phyloP scores from a whole-genome alignment of 2,797 vertebrate species.

The Protosalanx chinensis region DNA sequence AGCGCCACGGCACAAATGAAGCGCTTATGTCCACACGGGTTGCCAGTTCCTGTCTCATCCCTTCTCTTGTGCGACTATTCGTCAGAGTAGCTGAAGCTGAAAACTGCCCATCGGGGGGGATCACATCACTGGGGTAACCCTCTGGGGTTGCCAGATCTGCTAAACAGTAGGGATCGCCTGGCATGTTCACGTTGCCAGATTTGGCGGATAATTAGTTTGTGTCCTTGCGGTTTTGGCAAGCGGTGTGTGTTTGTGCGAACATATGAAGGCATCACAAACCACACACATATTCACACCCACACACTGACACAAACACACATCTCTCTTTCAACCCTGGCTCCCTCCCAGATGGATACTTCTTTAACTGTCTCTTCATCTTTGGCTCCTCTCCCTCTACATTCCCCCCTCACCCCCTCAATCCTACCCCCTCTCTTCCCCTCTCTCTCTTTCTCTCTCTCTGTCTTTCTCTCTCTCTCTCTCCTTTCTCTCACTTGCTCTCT shows the following conservation, averaged over 20 bases:
- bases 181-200: background rate
- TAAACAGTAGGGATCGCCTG: no score
- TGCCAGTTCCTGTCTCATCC: background rate
- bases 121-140: constrained; percentile 1
- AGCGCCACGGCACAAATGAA: background rate
- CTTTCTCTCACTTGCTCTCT: background rate
- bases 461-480: background rate
- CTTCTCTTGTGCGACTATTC: background rate
- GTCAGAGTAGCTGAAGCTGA: background rate
- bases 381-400: background rate
- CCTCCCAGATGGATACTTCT: background rate
- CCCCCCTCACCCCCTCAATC: background rate
- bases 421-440: background rate
- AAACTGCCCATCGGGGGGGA: background rate
- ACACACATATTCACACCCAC: background rate
- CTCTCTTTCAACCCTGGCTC: background rate
- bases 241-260: background rate
- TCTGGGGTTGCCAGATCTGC: background rate
- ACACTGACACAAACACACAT: background rate
- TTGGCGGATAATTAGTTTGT: background rate
- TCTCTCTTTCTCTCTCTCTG: background rate
- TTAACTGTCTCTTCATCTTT: background rate
- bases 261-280: background rate
- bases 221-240: background rate
- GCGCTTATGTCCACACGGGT: background rate